A percentile compares a stretch with the other conserved stretches of the same genome.
Conservation (phyloP, 2,113 vertebrate genomes). For the Sylvilagus bachmani region DNA sequence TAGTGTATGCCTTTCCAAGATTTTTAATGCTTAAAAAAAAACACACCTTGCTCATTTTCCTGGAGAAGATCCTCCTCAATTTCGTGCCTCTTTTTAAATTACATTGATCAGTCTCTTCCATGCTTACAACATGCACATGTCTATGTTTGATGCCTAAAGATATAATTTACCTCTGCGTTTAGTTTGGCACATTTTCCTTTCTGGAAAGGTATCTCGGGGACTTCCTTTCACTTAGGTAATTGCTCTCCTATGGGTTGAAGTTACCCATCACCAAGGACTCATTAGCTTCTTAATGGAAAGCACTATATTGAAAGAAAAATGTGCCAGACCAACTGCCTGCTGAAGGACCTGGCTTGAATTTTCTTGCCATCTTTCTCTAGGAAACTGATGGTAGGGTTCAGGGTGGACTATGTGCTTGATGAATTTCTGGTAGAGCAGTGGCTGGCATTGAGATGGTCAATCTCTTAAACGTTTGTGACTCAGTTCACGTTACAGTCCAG, state of each 20-base stretch:
- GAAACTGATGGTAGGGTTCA: background rate
- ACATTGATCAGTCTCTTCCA: background rate
- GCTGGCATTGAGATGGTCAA: background rate
- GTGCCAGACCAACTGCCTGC: background rate
- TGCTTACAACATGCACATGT: background rate
- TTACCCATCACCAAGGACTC: background rate
- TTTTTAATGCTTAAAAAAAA: background rate
- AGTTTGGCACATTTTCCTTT: background rate
- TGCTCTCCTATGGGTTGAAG: background rate
- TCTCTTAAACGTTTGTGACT: background rate
- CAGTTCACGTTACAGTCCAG: background rate
- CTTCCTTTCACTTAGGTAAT: background rate
- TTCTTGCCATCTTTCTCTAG: conserved; percentile 37
- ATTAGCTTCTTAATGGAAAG: conserved; percentile 44
- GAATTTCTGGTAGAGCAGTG: conserved; percentile 44
- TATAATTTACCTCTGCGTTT: background rate
- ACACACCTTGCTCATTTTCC: background rate
- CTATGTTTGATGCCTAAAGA: background rate
- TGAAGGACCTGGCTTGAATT: background rate
- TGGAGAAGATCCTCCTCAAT: background rate
- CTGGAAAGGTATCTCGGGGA: background rate
- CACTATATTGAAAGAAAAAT: background rate
- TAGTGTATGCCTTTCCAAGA: background rate
- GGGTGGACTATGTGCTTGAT: background rate
- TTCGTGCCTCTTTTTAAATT: background rate